Conservation (phyloP, 2,797 vertebrate species). For the Pseudomugil tenellus region DNA sequence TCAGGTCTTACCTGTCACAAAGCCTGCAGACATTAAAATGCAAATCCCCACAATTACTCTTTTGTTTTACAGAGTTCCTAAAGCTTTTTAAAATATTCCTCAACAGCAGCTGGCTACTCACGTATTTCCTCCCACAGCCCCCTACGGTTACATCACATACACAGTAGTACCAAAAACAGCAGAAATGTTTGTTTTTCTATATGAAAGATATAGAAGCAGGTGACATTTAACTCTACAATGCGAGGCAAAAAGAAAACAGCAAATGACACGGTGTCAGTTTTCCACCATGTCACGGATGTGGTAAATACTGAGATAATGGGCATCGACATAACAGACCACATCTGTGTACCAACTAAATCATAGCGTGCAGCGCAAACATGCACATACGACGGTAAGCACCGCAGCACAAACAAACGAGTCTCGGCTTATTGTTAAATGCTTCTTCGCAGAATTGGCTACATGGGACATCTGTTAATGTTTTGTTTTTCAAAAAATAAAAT, state of each 20-base stretch:
- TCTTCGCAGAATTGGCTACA: slow-evolving; percentile 38
- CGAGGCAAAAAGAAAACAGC: slow-evolving; percentile 33
- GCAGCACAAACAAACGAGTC: slow-evolving; percentile 25
- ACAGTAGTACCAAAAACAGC: slow-evolving; percentile 36
- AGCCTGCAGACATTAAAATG: slow-evolving; percentile 33
- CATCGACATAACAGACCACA: slow-evolving; percentile 19
- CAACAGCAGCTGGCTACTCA: slow-evolving; percentile 33
- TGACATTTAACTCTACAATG: slow-evolving; percentile 33
- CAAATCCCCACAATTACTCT: slow-evolving; percentile 1
- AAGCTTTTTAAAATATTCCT: slow-evolving; percentile 29
- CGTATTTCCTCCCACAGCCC: slow-evolving; percentile 16
- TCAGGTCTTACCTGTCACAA: not conserved
- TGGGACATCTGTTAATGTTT: slow-evolving; percentile 42
- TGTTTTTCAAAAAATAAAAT: slow-evolving; percentile 73
- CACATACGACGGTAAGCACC: slow-evolving; percentile 39
- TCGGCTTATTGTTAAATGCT: slow-evolving; percentile 23
- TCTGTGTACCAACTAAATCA: slow-evolving; percentile 22
- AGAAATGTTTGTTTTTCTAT: slow-evolving; percentile 22
- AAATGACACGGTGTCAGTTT: not conserved
- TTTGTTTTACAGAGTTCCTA: slow-evolving; percentile 11
- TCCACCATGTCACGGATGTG: slow-evolving; percentile 20
- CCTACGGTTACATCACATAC: slow-evolving; percentile 17
- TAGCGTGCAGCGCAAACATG: slow-evolving; percentile 38
- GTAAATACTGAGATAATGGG: slow-evolving; percentile 53
- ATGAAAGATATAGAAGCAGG: slow-evolving; percentile 40